Conservation (phyloP, 2,888 invertebrate genomes). For the Artemia sinica region DNA sequence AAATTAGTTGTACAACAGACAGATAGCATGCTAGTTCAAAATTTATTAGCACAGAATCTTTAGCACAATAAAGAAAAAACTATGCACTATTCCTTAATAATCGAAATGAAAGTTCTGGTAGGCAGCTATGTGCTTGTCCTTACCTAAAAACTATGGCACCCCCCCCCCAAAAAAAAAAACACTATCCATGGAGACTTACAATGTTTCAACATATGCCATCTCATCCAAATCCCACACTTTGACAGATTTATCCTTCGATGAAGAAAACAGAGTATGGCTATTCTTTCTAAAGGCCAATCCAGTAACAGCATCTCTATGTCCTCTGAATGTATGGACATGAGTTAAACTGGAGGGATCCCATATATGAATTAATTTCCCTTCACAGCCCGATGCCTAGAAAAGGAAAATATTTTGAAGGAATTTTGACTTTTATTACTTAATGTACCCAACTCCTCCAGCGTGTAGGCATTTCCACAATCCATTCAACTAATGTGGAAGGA, state of each 20-base stretch:
- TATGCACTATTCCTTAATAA: too few relatives aligned
- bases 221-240: constrained; percentile 93
- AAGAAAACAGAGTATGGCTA: constrained; percentile 57
- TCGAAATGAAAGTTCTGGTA: too few relatives aligned
- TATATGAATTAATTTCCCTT: constrained; percentile 51
- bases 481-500: too few relatives aligned
- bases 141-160: constrained; percentile 15
- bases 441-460: too few relatives aligned
- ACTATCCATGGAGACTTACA: constrained; percentile 37
- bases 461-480: too few relatives aligned
- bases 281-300: constrained; percentile 68
- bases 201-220: constrained; percentile 83
- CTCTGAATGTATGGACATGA: constrained; percentile 58
- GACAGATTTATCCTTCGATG: constrained; percentile 34
- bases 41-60: too few relatives aligned
- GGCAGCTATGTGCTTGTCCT: constrained; percentile 21
- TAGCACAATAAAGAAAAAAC: too few relatives aligned
- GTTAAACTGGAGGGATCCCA: constrained; percentile 63
- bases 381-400: constrained; percentile 47
- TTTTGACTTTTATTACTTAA: too few relatives aligned
- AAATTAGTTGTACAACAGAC: too few relatives aligned
- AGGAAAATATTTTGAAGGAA: neutral
- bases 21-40: too few relatives aligned
- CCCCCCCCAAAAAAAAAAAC: too few relatives aligned
- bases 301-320: constrained; percentile 53